phyloP scores from a whole-genome alignment of 37 sponge, comb jelly and placozoan genomes.

The Diacarnus erythraeanus region DNA sequence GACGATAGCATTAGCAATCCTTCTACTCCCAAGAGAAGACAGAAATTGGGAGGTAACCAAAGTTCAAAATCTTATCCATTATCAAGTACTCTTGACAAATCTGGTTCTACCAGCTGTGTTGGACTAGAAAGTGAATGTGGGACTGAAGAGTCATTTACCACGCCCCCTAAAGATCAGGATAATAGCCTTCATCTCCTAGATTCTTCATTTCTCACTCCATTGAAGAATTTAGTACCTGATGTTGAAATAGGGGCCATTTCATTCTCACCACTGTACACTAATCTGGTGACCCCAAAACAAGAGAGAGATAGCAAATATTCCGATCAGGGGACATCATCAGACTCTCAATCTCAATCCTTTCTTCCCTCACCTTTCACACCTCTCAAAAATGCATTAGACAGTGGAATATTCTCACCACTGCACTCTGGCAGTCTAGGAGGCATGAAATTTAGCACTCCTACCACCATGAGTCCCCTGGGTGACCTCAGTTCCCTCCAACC shows the following conservation, averaged over 20 bases:
- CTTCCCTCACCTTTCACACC: conserved; percentile 46
- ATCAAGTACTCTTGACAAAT: not conserved
- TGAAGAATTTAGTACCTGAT: conserved; percentile 11
- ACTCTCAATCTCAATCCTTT: not conserved
- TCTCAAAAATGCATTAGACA: conserved; percentile 31
- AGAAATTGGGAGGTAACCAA: not conserved
- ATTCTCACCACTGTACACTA: conserved; percentile 37
- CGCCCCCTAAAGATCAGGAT: conserved; percentile 26
- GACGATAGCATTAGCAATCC: not conserved
- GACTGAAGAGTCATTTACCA: not conserved
- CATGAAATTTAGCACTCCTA: conserved; percentile 49
- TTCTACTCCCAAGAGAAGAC: conserved; percentile 18
- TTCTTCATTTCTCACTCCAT: conserved; percentile 45
- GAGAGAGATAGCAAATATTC: not conserved
- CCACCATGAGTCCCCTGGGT: conserved; percentile 11
- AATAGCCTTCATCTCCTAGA: conserved; percentile 21
- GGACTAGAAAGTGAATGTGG: not conserved
- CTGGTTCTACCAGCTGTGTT: not conserved
- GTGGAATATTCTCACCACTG: conserved; percentile 52
- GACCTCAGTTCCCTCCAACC: conserved; percentile 30
- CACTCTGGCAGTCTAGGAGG: not conserved
- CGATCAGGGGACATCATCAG: not conserved
- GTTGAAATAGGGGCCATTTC: conserved; percentile 29
- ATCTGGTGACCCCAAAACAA: conserved; percentile 33
- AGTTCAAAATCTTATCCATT: not conserved